Evolutionary conservation across 2,113 vertebrate genomes (phyloP), one percentile per base, ranked within the genome.

Genomic region (Pangasianodon hypophthalmus): DNA sequence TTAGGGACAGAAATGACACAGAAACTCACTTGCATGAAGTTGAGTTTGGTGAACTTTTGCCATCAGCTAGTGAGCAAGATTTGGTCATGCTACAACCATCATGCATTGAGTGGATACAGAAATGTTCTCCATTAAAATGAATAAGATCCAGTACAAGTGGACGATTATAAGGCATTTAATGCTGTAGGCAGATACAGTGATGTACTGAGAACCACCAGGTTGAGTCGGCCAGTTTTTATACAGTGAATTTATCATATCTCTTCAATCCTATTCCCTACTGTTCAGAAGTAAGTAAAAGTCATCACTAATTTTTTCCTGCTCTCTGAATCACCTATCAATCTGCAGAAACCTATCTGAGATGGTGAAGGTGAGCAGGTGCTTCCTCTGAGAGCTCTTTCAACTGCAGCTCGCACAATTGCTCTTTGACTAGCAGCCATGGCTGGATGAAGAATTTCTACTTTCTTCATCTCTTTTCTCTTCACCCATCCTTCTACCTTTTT

Each of bases 401-500:
- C 29, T 19, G 79, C 50, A 19, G 14, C n/a, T 83, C 46, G 37
- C n/a, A 83, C 7, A 56, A 83, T 18, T 56, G 81, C 8, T 82
- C 41, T 82, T 19, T 32, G 16, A 32, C 80, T 58, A 58, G 54
- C 54, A 83, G n/a, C 14, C 32, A 83, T 58, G 19, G 26, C 14
- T 81, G 14, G 32, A 82, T 32, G 24, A 82, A 41, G 64, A 84
- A 73, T 87, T 56, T 54, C 18, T 56, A 14, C 37, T 41, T 50
- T 37, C 37, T 21, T 11, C 32, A 16, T 60, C 29, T 84, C 48
- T 46, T 46, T 82, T 80, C 32, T 56, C 24, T 52, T 79, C 64
- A 41, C 37, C 64, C 48, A 48, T 87, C 32, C 48, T 87, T 37
- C 58, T 83, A 73, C 90, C 69, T 14, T 84, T 90, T 81, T 83